Evolutionary conservation across 2,888 invertebrate species (phyloP).

Genomic region (Ferrisia virgata): DNA sequence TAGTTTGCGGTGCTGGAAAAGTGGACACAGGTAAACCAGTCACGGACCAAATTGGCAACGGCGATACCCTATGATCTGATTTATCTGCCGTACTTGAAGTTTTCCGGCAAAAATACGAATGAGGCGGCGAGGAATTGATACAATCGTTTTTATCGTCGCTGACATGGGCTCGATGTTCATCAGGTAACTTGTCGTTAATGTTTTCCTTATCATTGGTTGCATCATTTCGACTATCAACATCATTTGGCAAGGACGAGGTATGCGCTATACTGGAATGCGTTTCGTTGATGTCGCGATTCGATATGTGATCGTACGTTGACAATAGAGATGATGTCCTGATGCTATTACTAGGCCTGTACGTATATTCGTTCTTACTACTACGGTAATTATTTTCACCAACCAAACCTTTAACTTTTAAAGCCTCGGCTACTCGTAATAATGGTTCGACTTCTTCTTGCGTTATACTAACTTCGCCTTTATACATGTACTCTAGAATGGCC

Average conservation of each 20-base stretch:
- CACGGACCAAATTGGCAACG: slow-evolving; percentile 41
- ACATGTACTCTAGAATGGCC: slow-evolving; percentile 88
- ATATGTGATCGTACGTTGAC: slow-evolving; percentile 45
- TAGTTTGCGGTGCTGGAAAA: slow-evolving; percentile 48
- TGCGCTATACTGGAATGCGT: neutral
- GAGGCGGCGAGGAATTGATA: slow-evolving; percentile 55
- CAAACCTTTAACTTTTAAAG: slow-evolving; percentile 63
- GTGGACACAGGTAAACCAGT: neutral
- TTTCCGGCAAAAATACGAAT: slow-evolving; percentile 52
- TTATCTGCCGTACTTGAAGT: slow-evolving; percentile 47
- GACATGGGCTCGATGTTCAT: slow-evolving; percentile 44
- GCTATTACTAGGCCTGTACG: slow-evolving; percentile 50
- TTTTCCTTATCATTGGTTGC: neutral
- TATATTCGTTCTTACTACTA: slow-evolving; percentile 47
- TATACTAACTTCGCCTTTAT: slow-evolving; percentile 86
- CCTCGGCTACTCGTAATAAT: slow-evolving; percentile 61
- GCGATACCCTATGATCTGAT: slow-evolving; percentile 27
- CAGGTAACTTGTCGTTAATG: neutral
- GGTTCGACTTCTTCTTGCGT: slow-evolving; percentile 71
- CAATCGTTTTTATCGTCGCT: slow-evolving; percentile 46
- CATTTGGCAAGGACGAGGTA: slow-evolving; percentile 47
- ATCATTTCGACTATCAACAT: slow-evolving; percentile 2
- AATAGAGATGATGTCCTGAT: slow-evolving; percentile 47
- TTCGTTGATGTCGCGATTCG: neutral
- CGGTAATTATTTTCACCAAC: slow-evolving; percentile 57